A percentile compares a stretch with the other conserved stretches of the same genome.
phyloP scores from a whole-genome alignment of 2,888 invertebrate genomes.

The Apoderus coryli region DNA sequence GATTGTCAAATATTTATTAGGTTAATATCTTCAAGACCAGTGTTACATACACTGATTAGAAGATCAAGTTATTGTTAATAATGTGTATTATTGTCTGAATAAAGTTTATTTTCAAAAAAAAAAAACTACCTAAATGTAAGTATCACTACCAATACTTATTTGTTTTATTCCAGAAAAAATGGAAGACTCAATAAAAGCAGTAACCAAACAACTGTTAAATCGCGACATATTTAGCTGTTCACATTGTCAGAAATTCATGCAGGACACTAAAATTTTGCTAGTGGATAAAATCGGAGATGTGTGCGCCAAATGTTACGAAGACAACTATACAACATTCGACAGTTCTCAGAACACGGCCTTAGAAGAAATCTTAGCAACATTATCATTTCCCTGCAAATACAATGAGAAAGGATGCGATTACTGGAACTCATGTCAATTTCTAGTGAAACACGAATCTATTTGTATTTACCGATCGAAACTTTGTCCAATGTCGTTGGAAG shows the following conservation, averaged over 20 bases:
- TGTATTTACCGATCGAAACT: constrained; percentile 14
- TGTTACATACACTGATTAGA: too few species aligned
- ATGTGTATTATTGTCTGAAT: too few species aligned
- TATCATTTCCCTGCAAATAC: constrained; percentile 23
- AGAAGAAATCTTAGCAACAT: constrained; percentile 19
- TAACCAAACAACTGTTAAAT: too few species aligned
- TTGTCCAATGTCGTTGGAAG: constrained; percentile 13
- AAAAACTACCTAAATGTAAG: too few species aligned
- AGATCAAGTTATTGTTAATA: too few species aligned
- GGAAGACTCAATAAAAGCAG: too few species aligned
- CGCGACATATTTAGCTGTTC: constrained; percentile 22
- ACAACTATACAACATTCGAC: constrained; percentile 13
- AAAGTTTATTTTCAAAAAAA: too few species aligned
- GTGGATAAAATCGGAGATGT: constrained; percentile 23
- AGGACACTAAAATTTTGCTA: constrained; percentile 24
- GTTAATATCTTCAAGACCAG: too few species aligned
- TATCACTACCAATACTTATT: too few species aligned
- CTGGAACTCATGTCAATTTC: constrained; percentile 11
- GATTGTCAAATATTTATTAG: too few species aligned
- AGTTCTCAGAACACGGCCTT: constrained; percentile 19
- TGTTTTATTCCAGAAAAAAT: too few species aligned
- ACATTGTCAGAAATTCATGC: constrained; percentile 21
- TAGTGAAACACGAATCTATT: constrained; percentile 13
- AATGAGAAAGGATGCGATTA: constrained; percentile 14
- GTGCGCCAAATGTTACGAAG: constrained; percentile 22